Base-by-base conservation (phyloP, 92 coral and sea anemone genomes). In the Siderastrea siderea region DNA sequence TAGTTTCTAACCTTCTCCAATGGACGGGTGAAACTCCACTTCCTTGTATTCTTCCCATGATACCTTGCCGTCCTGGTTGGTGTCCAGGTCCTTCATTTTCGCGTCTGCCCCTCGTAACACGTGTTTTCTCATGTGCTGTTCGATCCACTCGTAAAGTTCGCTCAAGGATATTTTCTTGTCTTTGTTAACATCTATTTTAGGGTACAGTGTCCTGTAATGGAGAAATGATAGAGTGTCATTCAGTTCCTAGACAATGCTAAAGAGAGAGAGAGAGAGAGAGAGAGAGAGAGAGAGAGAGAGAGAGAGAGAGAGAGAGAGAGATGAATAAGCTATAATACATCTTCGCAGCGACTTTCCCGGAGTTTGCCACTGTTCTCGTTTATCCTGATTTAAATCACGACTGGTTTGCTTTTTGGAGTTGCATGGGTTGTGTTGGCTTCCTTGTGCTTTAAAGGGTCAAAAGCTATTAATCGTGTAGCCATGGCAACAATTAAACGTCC, bases 91-190 rank as follows among this genome's bases (percentile, higher is more conserved):
- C 50, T 60, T 67, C 87, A 95, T 79, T 81, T 92, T 85, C 19
- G 8, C 4, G 7, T 84, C 91, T 1, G 95, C 82, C 15, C 80
- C 82, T 16, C 78, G 84, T 48, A 72, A 47, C 51, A 93, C 93
- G 65, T 95, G 98, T 63, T 91, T 89, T 45, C 75, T 83, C 93
- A 93, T 91, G 92, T 95, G 92, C 26, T 86, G 92, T 49, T 88
- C 98, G 14, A 95, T 91, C 98, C 98, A 95, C 13, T 89, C 95
- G 1, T 60, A 47, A 43, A 95, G 63, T 74, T 95, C 98, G 55
- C 77, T 82, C n/a, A 64, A 84, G 4, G 98, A 93, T 2, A 95
- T 65, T 64, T 93, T 86, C 88, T 78, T 83, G 91, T 95, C 96
- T 14, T 64, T 79, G 79, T 95, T 81, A 17, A 91, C 68, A 80